Evolutionary conservation across 2,113 vertebrate species (phyloP).

Genomic region (Sander vitreus): DNA sequence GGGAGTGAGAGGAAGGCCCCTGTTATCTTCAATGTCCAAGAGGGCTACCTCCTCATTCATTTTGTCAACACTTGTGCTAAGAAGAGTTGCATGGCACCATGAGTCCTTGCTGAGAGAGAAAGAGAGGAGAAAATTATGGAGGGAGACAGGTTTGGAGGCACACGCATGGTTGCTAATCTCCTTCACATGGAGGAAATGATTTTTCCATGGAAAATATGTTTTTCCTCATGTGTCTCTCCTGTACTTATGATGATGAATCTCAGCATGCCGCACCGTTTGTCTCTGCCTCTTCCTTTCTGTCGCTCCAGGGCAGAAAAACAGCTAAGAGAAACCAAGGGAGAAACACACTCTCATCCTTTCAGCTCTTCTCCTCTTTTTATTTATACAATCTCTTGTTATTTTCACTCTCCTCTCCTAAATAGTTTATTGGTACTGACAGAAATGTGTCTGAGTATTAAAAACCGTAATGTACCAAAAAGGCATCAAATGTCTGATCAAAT

Average conservation of each 20-base stretch:
- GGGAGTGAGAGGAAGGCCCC: slow-evolving; percentile 26
- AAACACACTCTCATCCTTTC: slow-evolving; percentile 35
- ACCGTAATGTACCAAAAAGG: background rate
- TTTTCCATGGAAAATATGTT: slow-evolving; percentile 66
- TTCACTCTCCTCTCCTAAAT: background rate
- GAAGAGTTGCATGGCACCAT: slow-evolving; percentile 21
- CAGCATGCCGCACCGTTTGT: too few species aligned
- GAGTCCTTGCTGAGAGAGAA: slow-evolving; percentile 23
- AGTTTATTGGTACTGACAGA: background rate
- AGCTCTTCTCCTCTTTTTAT: slow-evolving; percentile 10
- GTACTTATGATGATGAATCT: slow-evolving; percentile 72
- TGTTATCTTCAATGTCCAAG: slow-evolving; percentile 3
- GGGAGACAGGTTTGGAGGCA: slow-evolving; percentile 32
- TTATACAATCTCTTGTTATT: slow-evolving; percentile 1
- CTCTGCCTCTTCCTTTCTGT: slow-evolving; percentile 54
- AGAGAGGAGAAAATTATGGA: slow-evolving; percentile 8
- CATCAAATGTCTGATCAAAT: background rate
- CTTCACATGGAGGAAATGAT: slow-evolving; percentile 68
- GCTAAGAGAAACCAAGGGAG: slow-evolving; percentile 50
- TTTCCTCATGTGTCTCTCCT: slow-evolving; percentile 42
- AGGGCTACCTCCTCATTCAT: slow-evolving; percentile 28
- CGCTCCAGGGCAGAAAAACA: slow-evolving; percentile 65
- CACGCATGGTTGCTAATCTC: slow-evolving; percentile 55
- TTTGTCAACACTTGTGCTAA: slow-evolving; percentile 35
- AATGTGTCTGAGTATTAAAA: background rate